Evolutionary conservation across 2,888 invertebrate species (phyloP).

Genomic region (Metallyticus violacea): DNA sequence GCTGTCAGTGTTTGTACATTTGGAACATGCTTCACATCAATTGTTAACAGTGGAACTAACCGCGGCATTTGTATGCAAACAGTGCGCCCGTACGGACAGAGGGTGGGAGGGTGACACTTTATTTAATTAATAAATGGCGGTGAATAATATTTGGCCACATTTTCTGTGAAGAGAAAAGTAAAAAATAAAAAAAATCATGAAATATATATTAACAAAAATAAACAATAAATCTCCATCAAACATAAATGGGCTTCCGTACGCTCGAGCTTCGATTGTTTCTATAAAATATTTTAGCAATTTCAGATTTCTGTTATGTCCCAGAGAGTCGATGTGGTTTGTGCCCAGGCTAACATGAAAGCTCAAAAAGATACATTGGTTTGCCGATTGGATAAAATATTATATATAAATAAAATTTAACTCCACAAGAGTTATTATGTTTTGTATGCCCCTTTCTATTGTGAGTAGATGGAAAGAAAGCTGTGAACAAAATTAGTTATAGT

Average conservation of each 20-base stretch:
- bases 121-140: background rate
- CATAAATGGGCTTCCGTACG: background rate
- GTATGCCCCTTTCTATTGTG: too few relatives aligned
- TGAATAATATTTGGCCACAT: background rate
- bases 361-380: background rate
- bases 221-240: background rate
- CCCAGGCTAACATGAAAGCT: background rate
- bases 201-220: background rate
- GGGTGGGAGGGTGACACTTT: background rate
- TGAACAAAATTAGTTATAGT: too few relatives aligned
- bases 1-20: background rate
- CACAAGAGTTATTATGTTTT: too few relatives aligned
- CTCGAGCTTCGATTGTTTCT: background rate
- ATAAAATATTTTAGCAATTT: background rate
- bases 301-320: background rate
- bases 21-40: background rate
- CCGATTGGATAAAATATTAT: background rate
- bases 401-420: background rate
- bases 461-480: too few relatives aligned
- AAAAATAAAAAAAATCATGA: background rate
- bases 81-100: background rate
- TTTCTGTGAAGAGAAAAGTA: background rate
- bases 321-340: background rate
- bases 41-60: background rate
- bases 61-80: background rate